phyloP scores from a whole-genome alignment of 2,113 vertebrate genomes.

The Mirounga angustirostris region DNA sequence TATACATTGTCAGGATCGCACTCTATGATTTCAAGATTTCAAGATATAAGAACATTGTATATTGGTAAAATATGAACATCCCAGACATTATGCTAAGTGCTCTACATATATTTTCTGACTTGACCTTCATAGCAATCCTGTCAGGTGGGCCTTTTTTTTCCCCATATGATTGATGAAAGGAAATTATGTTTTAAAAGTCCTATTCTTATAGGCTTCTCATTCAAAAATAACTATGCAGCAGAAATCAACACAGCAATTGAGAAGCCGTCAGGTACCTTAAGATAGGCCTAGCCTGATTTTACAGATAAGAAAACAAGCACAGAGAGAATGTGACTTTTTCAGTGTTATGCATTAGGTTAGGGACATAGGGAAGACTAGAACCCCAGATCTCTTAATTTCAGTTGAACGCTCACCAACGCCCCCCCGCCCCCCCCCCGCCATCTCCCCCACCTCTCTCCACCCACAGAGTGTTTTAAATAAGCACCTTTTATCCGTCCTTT shows the following conservation, averaged over 20 bases:
- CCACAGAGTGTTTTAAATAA: constrained; percentile 44
- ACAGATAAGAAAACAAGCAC: background rate
- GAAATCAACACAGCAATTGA: constrained; percentile 12
- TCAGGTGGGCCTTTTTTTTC: background rate
- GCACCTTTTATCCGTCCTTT: background rate
- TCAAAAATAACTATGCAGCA: background rate
- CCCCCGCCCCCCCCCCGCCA: too few species aligned
- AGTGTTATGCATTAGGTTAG: background rate
- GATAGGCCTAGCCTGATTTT: background rate
- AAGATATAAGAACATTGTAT: background rate
- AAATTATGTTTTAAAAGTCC: background rate
- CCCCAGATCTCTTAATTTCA: background rate
- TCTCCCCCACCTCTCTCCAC: rapidly evolving
- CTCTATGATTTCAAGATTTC: constrained; percentile 29
- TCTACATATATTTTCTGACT: background rate
- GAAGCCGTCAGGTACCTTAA: background rate
- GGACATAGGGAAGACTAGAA: background rate
- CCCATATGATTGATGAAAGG: background rate
- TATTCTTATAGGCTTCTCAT: background rate
- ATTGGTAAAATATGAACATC: background rate
- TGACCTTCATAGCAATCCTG: background rate
- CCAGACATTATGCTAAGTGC: background rate
- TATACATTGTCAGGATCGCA: background rate
- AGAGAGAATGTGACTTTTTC: background rate
- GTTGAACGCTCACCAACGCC: background rate